Evolutionary conservation across 2,888 invertebrate species (phyloP), one percentile per base, ranked within the genome.

Genomic region (Gastracanthus pulcherrimus): DNA sequence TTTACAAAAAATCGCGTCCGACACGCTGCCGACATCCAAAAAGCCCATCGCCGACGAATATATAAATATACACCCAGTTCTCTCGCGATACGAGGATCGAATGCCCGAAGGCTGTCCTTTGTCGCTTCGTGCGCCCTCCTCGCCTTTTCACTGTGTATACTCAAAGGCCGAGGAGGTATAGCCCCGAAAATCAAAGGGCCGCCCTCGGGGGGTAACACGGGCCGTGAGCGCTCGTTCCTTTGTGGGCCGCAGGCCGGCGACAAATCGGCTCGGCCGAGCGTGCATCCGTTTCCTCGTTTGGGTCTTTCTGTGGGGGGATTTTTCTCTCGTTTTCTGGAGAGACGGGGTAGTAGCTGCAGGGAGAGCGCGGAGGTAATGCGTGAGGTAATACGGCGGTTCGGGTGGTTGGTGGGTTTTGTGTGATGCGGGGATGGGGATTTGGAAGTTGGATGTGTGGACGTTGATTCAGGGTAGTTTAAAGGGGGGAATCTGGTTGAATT

Each of bases 281-380:
- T 74, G 79, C 74, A 74, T 79, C 79, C 79, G 79, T 48, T 79
- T 74, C 71, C 64, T 60, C n/a, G n/a, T n/a, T n/a, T n/a, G n/a
- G 58, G 13, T 64, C 60, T 16, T 41, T 67, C 5, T 41, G 26
- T 38, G 16, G n/a, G 16, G 45, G 16, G 26, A 26, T 31, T 19
- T 31, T 23, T 55, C 58, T 58, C n/a, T 13, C 19, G 55, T 36
- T 55, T 71, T 71, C 55, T 36, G 55, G 36, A 19, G 41, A 60
- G 38, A 72, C 41, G 58, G 19, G n/a, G n/a, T n/a, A n/a, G n/a
- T n/a, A 74, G 62, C 62, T 38, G 16, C 19, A 19, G n/a, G 7
- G 38, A 38, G 7, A 16, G 38, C n/a, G 38, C 70, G 55, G 13
- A n/a, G 38, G 3, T 31, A 34, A 26, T 41, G 60, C 60, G 29